Evolutionary conservation across 2,113 vertebrate genomes (phyloP), one percentile per base, ranked within the genome.

Genomic region (Brachyhypopomus occidentalis): DNA sequence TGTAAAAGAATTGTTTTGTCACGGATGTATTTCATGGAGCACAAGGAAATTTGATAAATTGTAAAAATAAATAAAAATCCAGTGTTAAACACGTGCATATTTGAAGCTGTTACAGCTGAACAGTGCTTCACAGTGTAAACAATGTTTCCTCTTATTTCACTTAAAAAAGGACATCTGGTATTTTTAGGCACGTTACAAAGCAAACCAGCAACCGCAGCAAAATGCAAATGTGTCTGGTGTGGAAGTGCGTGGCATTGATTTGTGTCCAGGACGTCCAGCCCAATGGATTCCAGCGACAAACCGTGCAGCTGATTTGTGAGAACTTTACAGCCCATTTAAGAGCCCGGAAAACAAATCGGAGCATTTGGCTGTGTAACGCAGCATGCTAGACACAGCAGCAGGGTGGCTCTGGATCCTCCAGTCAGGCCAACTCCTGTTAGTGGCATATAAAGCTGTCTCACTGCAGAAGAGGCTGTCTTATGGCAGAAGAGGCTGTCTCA

Each of bases 171-270:
- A 16, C 56, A 58, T 25, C 12, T 45, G 66, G 5, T 85, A 64
- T 79, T 78, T 71, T 78, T 70, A 82, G 72, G 22, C 75, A 75
- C 75, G 36, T 38, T 11, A 22, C 22, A 69, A 36, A 64, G 60
- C 72, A 71, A 41, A 41, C 41, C 9, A 41, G 25, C 77, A 79
- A 30, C 36, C 27, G 71, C 48, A 55, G 77, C 81, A 83, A 83
- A 83, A 85, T 83, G 84, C 75, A 78, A 86, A 86, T 83, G 60
- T 19, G 6, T 30, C 55, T 22, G 48, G 34, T n/a, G 25, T 27
- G 16, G 59, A 77, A 23, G 60, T 72, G 64, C 20, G 72, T 60
- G 38, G 20, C 60, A 83, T 86, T 52, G 84, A 86, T 83, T 81
- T 78, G 34, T 75, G 72, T 76, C 72, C 22, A 22, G 41, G 27